Evolutionary conservation across 2,113 vertebrate genomes (phyloP), one percentile per base, ranked within the genome.

Genomic region (Leiothrix lutea): DNA sequence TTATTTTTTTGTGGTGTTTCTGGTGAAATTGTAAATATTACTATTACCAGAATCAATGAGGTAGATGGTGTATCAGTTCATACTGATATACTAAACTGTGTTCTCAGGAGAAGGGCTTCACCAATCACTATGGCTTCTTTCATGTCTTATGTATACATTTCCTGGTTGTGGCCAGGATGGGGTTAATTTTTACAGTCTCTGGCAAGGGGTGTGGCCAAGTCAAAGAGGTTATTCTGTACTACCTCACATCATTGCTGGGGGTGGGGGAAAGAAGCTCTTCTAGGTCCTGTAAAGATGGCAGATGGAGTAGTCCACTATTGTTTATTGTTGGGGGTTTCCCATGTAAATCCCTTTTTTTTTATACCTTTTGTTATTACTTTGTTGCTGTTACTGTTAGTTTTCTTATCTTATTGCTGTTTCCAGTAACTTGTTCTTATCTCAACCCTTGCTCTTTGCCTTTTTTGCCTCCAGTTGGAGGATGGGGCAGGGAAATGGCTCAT

Each of bases 1-100:
- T 47, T 50, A 1, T 38, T 3, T 57, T 56, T 2, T n/a, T 2
- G 33, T 67, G 16, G 33, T 64, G 12, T 66, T 56, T 56, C n/a
- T 92, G 40, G 18, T 74, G 57, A 60, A 79, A 84, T 25, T 62
- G 12, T 94, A 83, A 81, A 44, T 66, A 64, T 38, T 88, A 26
- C 5, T 66, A 56, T 42, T 82, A 35, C 6, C 22, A 64, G 35
- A 83, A 70, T 51, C 36, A 86, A 1, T 56, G 44, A 88, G n/a
- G 44, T 38, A 84, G 60, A 47, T 56, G 33, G 19, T 78, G 3
- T 58, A 45, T 75, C 40, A 56, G 6, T 81, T 85, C 42, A 70
- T 26, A 33, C 11, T 60, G 48, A 71, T 93, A 92, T 83, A 50
- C 14, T 80, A 28, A 73, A 77, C 33, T 44, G 11, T 50, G 14